Base-by-base conservation (phyloP, 2,797 vertebrate species). In the Acrossocheilus wenchowensis region DNA sequence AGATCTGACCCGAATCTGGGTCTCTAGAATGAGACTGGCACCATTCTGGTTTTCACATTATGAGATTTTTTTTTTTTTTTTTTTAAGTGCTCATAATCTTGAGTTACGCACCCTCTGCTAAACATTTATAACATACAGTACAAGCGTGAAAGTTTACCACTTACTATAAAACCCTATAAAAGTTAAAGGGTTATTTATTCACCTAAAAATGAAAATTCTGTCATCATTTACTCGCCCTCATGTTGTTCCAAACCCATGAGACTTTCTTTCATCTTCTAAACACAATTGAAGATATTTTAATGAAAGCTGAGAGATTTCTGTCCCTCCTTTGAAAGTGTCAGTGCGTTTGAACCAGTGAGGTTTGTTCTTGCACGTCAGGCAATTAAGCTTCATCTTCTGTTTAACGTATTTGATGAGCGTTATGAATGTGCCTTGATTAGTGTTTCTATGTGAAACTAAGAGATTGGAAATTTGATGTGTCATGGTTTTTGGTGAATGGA, bases 31-130 rank as follows among this genome's bases (percentile, higher is more conserved):
- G 68, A 39, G 66, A 69, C 69, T 43, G 21, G 41, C 69, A n/a
- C 39, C 14, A 73, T 23, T 12, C 6, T 48, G 15, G 14, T 74
- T 4, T 30, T 48, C 0, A 0, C 12, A 4, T 48, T 48, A 4
- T 6, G 2, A 2, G 2, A 23, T 48, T 72, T 1, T 30, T 2
- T 1, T 0, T 19, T 0, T 19, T 1, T 36, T 9, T 17, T 17
- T 4, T 4, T 41, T 0, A 21, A 6, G 23, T 17, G 1, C 15
- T n/a, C 2, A 14, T 72, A 14, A n/a, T 15, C 23, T 72, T 15
- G 11, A 45, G 23, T 48, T 10, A 43, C 41, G 9, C 41, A 43
- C 41, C 9, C 41, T 43, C 9, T 26, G 23, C 43, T 73, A 26
- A 73, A 4, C 6, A 17, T 45, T 1, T n/a, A 45, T 11, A 71